These are phyloP conservation scores for Drosophila kepulauana DNA, from an alignment of 1,140 invertebrate species.

Conservation along the genomic window DNA sequence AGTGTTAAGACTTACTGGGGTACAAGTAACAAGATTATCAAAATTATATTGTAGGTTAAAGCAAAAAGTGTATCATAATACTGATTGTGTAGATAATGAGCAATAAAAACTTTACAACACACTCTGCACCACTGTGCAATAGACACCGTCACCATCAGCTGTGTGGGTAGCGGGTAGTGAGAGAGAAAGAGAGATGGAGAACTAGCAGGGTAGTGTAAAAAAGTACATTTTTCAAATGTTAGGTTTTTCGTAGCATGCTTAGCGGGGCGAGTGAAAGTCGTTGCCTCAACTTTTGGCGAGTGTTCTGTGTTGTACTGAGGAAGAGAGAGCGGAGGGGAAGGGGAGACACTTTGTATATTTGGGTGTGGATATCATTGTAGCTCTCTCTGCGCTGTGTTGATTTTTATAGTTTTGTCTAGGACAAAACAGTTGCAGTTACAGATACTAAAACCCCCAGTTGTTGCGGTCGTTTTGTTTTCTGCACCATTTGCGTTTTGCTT, in stretches of 20 bases:
- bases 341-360: neutral
- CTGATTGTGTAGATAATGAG: too few relatives aligned
- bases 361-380: constrained; percentile 41
- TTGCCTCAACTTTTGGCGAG: constrained; percentile 31
- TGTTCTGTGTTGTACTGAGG: neutral
- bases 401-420: constrained; percentile 75
- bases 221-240: constrained; percentile 84
- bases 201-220: constrained; percentile 52
- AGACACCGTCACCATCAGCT: constrained; percentile 16
- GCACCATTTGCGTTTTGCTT: constrained; percentile 76
- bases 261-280: constrained; percentile 67
- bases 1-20: too few relatives aligned
- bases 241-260: constrained; percentile 68
- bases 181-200: neutral
- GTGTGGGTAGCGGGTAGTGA: neutral
- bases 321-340: neutral
- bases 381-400: constrained; percentile 59
- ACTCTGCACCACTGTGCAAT: constrained; percentile 25
- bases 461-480: constrained; percentile 83
- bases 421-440: constrained; percentile 39
- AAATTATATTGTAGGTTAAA: too few relatives aligned
- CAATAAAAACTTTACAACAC: neutral
- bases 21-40: too few relatives aligned
- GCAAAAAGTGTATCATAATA: too few relatives aligned
- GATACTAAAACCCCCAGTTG: constrained; percentile 47